A percentile compares a stretch with the other conserved stretches of the same genome.
Evolutionary conservation across 2,113 vertebrate genomes (phyloP).

Genomic region (Zapornia atra): DNA sequence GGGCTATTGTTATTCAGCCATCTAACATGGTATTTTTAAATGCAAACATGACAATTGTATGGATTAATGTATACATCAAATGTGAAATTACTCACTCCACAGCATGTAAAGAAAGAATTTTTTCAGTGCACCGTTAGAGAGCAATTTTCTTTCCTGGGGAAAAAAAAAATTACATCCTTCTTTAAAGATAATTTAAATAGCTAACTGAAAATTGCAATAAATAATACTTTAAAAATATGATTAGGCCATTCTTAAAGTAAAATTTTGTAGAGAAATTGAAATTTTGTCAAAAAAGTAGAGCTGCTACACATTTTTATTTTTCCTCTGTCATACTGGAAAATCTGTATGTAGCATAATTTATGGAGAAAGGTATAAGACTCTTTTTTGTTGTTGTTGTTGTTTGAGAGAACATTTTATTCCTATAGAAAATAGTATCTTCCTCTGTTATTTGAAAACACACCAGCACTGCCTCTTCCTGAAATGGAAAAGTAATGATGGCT

Average conservation of each 20-base stretch:
- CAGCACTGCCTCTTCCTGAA: background rate
- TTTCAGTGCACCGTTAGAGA: background rate
- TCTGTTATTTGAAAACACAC: background rate
- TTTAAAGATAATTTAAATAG: background rate
- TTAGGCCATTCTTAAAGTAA: background rate
- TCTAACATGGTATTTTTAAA: background rate
- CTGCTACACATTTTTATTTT: background rate
- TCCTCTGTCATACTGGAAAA: background rate
- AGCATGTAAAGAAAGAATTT: background rate
- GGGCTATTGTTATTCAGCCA: rapidly evolving
- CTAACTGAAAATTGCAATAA: background rate
- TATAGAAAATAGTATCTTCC: background rate
- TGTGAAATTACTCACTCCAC: background rate
- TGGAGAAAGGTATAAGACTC: background rate
- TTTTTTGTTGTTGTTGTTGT: too few species aligned
- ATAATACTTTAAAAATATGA: background rate
- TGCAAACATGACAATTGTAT: background rate
- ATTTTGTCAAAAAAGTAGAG: background rate
- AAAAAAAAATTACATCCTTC: background rate
- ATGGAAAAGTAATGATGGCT: background rate
- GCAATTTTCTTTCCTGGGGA: background rate
- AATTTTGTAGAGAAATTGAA: background rate
- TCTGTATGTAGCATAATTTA: background rate
- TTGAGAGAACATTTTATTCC: background rate
- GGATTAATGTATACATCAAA: background rate